A percentile compares a stretch with the other conserved stretches of the same genome.
phyloP scores from a whole-genome alignment of 2,888 invertebrate species.

The Aplocera efformata region DNA sequence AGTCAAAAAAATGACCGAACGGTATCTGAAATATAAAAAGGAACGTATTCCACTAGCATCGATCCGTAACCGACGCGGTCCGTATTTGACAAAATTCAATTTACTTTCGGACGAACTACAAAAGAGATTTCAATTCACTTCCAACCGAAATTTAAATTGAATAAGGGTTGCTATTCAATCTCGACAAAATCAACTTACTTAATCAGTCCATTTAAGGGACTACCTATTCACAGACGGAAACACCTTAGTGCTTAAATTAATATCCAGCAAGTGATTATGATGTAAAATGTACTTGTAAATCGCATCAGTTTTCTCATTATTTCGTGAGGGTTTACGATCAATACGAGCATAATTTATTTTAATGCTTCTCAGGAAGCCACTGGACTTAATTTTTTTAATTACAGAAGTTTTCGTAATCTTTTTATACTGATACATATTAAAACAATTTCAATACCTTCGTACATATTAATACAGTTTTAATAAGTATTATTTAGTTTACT shows the following conservation, averaged over 20 bases:
- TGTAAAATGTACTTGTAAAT: slow-evolving; percentile 3
- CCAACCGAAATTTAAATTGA: slow-evolving; percentile 41
- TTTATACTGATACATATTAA: too few relatives aligned
- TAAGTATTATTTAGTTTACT: too few relatives aligned
- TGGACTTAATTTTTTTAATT: slow-evolving; percentile 9
- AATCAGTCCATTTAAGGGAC: slow-evolving; percentile 18
- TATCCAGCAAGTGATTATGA: background rate
- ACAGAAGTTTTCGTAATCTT: too few relatives aligned
- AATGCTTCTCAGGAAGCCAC: slow-evolving; percentile 6
- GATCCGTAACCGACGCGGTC: slow-evolving; percentile 37
- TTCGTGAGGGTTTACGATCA: slow-evolving; percentile 6
- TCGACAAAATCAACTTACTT: slow-evolving; percentile 31
- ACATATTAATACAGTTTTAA: too few relatives aligned
- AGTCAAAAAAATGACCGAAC: background rate
- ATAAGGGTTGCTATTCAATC: slow-evolving; percentile 37
- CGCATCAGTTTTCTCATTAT: slow-evolving; percentile 4
- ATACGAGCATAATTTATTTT: slow-evolving; percentile 9
- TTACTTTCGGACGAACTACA: slow-evolving; percentile 44
- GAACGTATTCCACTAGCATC: slow-evolving; percentile 9
- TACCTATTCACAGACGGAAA: slow-evolving; percentile 5
- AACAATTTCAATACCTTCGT: too few relatives aligned
- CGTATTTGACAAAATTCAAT: slow-evolving; percentile 47
- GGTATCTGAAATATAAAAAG: background rate
- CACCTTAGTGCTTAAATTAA: slow-evolving; percentile 1
- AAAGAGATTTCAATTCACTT: slow-evolving; percentile 44